phyloP scores from a whole-genome alignment of 2,113 vertebrate species.

The Silurus glanis region DNA sequence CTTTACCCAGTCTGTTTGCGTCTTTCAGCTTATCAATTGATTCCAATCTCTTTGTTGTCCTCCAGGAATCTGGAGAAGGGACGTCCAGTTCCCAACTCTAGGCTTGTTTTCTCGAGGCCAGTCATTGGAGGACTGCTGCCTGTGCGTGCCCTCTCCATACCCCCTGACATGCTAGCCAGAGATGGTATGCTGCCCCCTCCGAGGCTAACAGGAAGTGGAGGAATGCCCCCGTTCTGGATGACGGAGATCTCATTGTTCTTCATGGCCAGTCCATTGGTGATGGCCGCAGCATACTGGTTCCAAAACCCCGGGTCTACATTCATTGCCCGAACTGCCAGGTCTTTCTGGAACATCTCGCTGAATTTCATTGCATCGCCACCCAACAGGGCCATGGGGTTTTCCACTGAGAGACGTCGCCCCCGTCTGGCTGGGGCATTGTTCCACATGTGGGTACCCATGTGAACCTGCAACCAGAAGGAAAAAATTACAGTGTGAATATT shows the following conservation, averaged over 20 bases:
- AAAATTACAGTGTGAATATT: not conserved
- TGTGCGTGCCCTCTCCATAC: constrained; percentile 86
- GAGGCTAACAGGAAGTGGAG: constrained; percentile 91
- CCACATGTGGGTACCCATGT: constrained; percentile 99
- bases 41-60: constrained; percentile 98
- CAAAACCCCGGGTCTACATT: constrained; percentile 95
- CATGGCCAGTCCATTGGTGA: constrained; percentile 96
- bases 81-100: constrained; percentile 81
- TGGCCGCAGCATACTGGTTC: constrained; percentile 97
- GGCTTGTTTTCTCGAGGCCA: constrained; percentile 83
- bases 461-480: constrained; percentile 77
- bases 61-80: constrained; percentile 96
- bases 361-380: constrained; percentile 96
- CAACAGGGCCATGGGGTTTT: constrained; percentile 96
- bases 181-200: constrained; percentile 86
- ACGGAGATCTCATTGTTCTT: constrained; percentile 99
- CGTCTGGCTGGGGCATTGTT: constrained; percentile 96
- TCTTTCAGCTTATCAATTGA: constrained; percentile 80
- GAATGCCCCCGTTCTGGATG: constrained; percentile 97
- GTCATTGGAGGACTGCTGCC: constrained; percentile 84
- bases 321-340: constrained; percentile 94
- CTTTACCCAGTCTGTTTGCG: constrained; percentile 59
- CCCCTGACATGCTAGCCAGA: constrained; percentile 80
- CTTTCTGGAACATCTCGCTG: constrained; percentile 98
- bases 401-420: constrained; percentile 92